These are phyloP conservation scores for Cassiopea xamachana DNA, from an alignment of 30 jellyfish, hydroid and myxozoan genomes.

Conservation along the genomic window DNA sequence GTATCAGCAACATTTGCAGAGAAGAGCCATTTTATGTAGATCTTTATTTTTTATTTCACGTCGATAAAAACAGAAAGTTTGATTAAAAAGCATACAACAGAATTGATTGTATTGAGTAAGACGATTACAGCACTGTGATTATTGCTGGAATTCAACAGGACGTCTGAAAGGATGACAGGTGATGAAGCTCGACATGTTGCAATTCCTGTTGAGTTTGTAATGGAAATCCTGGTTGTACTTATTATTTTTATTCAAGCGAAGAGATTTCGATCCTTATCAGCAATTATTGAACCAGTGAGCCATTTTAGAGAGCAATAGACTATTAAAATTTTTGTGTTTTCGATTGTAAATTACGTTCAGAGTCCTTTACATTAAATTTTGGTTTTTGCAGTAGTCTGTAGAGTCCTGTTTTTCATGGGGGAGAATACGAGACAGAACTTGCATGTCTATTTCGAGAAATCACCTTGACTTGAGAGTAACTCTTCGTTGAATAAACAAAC, in stretches of 20 bases:
- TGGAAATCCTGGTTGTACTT: neutral
- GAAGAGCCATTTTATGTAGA: neutral
- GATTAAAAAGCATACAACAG: neutral
- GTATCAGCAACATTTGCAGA: neutral
- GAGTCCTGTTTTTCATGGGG: neutral
- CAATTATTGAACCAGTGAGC: neutral
- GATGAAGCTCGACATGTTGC: neutral
- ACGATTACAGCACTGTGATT: neutral
- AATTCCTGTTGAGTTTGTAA: neutral
- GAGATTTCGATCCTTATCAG: neutral
- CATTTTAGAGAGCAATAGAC: neutral
- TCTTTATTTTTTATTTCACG: neutral
- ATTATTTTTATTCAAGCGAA: neutral
- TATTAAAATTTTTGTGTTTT: no score
- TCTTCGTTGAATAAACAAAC: no score
- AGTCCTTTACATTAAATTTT: neutral
- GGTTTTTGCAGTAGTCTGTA: neutral
- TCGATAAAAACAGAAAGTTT: neutral
- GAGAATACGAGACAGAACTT: neutral
- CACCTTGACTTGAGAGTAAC: no score
- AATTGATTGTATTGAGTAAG: neutral
- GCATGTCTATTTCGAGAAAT: neutral
- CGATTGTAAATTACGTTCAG: neutral
- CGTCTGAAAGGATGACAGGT: conserved; percentile 1
- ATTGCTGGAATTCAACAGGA: neutral